Conservation (phyloP, 2,888 invertebrate species). For the Ernsta delagoae region DNA sequence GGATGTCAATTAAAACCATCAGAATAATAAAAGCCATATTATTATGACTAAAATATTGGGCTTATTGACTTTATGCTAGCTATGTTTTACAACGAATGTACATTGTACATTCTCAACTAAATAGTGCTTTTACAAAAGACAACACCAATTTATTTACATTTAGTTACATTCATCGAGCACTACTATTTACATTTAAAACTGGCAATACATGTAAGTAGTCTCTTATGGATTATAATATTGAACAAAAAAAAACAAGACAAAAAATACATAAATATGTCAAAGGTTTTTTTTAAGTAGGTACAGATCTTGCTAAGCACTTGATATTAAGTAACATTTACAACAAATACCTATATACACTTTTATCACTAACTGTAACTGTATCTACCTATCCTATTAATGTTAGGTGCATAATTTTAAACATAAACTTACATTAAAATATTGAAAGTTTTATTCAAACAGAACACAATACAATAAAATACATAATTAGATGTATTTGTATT, state of each 20-base stretch:
- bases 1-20: no score
- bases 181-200: no score
- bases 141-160: conserved; percentile 38
- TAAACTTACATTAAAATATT: conserved; percentile 55
- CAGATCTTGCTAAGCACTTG: no score
- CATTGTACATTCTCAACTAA: conserved; percentile 17
- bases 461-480: background rate
- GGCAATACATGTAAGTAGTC: no score
- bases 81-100: background rate
- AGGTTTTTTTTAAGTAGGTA: no score
- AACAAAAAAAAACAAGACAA: no score
- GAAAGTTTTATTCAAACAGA: conserved; percentile 58
- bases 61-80: background rate
- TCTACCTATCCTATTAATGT: conserved; percentile 48
- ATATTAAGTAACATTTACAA: conserved; percentile 45
- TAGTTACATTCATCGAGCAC: background rate
- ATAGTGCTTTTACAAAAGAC: background rate
- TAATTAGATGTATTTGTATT: background rate
- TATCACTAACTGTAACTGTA: conserved; percentile 44
- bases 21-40: background rate
- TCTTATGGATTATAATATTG: no score
- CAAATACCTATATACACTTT: conserved; percentile 46
- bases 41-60: background rate
- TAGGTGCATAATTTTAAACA: conserved; percentile 58
- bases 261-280: no score